Conservation (phyloP, 2,888 invertebrate genomes). For the Omphaloscelis lunosa region DNA sequence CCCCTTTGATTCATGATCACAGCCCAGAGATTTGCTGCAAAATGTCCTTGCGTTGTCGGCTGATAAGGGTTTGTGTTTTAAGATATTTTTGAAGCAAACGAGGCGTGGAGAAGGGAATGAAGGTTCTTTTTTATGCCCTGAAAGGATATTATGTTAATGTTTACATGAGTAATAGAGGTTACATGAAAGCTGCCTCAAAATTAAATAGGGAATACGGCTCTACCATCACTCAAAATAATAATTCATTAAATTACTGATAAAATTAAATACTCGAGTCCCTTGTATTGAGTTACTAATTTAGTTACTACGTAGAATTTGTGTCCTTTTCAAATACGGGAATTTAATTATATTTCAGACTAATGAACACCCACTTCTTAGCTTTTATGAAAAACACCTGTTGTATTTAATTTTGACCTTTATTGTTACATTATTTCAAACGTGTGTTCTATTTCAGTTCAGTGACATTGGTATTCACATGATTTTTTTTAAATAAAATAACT, state of each 20-base stretch:
- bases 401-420: not conserved
- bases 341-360: slow-evolving; percentile 33
- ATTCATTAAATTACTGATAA: slow-evolving; percentile 26
- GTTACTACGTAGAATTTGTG: slow-evolving; percentile 26
- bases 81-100: slow-evolving; percentile 46
- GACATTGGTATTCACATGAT: not conserved
- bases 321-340: slow-evolving; percentile 26
- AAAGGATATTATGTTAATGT: slow-evolving; percentile 41
- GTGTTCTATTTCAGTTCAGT: not conserved
- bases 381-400: slow-evolving; percentile 16
- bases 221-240: slow-evolving; percentile 26
- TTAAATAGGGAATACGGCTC: slow-evolving; percentile 29
- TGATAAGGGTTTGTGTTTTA: slow-evolving; percentile 52
- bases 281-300: slow-evolving; percentile 37
- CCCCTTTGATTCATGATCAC: slow-evolving; percentile 55
- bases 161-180: slow-evolving; percentile 37
- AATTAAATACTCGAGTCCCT: slow-evolving; percentile 20
- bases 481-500: not conserved
- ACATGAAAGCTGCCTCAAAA: slow-evolving; percentile 23
- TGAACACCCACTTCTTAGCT: slow-evolving; percentile 8
- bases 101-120: slow-evolving; percentile 28
- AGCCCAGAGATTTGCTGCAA: slow-evolving; percentile 39
- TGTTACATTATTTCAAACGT: not conserved
- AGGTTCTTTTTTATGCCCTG: slow-evolving; percentile 40
- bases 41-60: slow-evolving; percentile 28